phyloP scores from a whole-genome alignment of 2,888 invertebrate genomes.

The Drosophila subsilvestris region DNA sequence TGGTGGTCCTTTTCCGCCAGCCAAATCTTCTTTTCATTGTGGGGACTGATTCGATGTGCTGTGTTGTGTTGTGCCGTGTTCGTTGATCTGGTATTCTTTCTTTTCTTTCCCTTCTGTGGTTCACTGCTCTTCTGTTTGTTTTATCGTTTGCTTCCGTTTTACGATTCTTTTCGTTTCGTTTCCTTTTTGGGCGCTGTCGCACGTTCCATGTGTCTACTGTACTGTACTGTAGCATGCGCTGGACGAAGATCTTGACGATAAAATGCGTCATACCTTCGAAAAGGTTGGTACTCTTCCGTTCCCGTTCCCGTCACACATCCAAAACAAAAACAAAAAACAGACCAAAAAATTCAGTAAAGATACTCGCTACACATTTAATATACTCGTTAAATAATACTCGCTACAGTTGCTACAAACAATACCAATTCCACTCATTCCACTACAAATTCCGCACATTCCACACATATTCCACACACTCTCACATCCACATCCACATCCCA shows the following conservation, averaged over 20 bases:
- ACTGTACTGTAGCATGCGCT: conserved; percentile 72
- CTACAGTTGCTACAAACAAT: not conserved
- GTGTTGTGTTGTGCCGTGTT: conserved; percentile 68
- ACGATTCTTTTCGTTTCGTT: not conserved
- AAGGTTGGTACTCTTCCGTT: conserved; percentile 87
- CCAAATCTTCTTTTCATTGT: not conserved
- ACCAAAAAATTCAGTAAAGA: not conserved
- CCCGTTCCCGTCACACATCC: conserved; percentile 9
- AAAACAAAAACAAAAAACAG: no score
- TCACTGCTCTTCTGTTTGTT: not conserved
- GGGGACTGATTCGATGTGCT: conserved; percentile 61
- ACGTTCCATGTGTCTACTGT: conserved; percentile 62
- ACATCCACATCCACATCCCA: no score
- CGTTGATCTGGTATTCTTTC: conserved; percentile 27
- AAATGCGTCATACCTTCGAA: conserved; percentile 88
- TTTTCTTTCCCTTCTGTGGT: conserved; percentile 11
- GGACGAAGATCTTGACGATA: conserved; percentile 85
- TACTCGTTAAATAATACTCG: not conserved
- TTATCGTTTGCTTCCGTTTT: not conserved
- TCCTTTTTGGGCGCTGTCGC: conserved; percentile 9
- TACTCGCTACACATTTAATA: not conserved
- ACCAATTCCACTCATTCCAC: no score
- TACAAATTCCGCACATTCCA: no score
- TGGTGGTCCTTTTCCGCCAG: not conserved
- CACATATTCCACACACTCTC: no score